These are phyloP conservation scores for Chiroxiphia lanceolata DNA, from an alignment of 2,797 vertebrate species.

Conservation along the genomic window DNA sequence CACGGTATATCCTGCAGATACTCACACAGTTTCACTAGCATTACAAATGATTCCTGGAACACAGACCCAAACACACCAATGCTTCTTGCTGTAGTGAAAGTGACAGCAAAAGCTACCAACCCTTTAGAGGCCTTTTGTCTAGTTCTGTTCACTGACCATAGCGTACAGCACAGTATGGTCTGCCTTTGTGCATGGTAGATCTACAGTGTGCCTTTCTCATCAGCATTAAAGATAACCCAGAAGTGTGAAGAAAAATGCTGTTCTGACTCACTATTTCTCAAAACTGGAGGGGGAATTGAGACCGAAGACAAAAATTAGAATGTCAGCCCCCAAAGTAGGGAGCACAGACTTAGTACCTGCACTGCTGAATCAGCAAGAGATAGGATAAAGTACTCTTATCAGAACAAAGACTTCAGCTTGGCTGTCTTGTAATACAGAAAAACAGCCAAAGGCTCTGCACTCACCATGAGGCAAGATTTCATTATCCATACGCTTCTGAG, in stretches of 20 bases:
- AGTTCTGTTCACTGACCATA: background rate
- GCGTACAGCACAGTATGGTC: rapidly evolving
- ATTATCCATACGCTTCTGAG: background rate
- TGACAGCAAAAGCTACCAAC: background rate
- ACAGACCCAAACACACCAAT: background rate
- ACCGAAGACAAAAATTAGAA: background rate
- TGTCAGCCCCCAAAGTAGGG: background rate
- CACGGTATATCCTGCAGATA: background rate
- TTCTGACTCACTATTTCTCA: background rate
- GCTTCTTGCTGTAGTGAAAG: background rate
- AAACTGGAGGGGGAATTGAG: background rate
- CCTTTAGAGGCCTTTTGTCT: background rate
- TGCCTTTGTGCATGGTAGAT: background rate
- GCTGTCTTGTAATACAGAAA: background rate
- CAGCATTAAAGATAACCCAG: background rate
- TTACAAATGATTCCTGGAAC: background rate
- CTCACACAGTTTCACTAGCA: background rate
- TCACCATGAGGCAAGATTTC: background rate
- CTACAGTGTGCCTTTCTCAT: background rate
- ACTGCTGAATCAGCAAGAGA: constrained; percentile 2
- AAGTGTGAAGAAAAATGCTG: background rate
- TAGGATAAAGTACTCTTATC: background rate
- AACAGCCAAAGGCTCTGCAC: background rate
- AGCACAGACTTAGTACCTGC: background rate
- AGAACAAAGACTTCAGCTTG: background rate